phyloP scores from a whole-genome alignment of 2,797 vertebrate genomes.

The Liparis tanakae region DNA sequence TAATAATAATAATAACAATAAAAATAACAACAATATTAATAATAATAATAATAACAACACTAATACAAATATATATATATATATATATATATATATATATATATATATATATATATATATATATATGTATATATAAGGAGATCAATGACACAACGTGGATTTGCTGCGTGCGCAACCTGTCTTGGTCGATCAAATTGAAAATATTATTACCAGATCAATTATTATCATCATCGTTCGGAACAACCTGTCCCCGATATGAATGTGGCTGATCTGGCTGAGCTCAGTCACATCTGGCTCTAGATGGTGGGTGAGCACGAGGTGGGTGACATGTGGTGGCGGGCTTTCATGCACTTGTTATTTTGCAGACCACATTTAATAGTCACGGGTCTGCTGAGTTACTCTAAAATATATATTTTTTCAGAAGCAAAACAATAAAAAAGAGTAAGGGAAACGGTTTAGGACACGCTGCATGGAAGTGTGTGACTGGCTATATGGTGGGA shows the following conservation, averaged over 20 bases:
- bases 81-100: too few relatives aligned
- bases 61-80: neutral
- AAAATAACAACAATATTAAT: neutral
- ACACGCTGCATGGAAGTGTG: conserved; percentile 3
- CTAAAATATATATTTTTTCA: neutral
- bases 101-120: too few relatives aligned
- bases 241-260: neutral
- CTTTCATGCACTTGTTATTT: neutral
- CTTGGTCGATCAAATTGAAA: neutral
- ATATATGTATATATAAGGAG: too few relatives aligned
- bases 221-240: neutral
- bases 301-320: neutral
- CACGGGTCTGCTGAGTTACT: neutral
- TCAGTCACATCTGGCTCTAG: neutral
- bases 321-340: neutral
- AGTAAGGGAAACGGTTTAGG: conserved; percentile 22
- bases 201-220: neutral
- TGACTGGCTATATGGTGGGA: conserved; percentile 31
- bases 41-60: neutral
- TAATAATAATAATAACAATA: neutral
- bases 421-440: too few relatives aligned
- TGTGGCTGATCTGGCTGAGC: neutral
- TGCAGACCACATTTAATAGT: too few relatives aligned
- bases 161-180: neutral
- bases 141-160: neutral